Base-by-base conservation (phyloP, 2,797 vertebrate genomes). In the Epinephelus awoara region DNA sequence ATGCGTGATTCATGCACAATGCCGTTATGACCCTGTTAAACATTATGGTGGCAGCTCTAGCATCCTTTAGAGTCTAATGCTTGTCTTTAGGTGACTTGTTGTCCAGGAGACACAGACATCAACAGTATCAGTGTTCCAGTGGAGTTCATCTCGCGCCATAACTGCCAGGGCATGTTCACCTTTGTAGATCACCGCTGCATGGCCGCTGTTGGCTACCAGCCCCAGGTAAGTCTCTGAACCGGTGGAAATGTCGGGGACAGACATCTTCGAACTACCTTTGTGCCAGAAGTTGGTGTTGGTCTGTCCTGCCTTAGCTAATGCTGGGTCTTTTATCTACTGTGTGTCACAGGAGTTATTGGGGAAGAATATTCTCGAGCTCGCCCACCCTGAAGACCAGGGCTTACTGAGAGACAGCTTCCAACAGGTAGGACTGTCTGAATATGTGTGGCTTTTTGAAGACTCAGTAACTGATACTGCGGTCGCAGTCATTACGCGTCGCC, bases 101-200 rank as follows among this genome's bases (percentile, higher is more conserved):
- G 97, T 1, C 97, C 98, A 15, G 96, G 94, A 65, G 97, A 98
- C 62, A 94, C 95, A 1, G 97, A 96, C 88, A 91, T 97, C 63
- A 97, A 94, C 90, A 97, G 91, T 0, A 83, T 97, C 54, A 97
- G 95, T 29, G 95, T 97, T 72, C 98, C 98, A 0, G 96, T 96
- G 2, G 98, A 99, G 77, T 99, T 99, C 93, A 99, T 99, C 88
- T 99, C 98, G 47, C 93, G 98, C 2, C 98, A 99, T 92, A 98
- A 96, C 91, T 96, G 96, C 8, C 96, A 97, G 2, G 97, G 98
- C 0, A 84, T 96, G 19, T 99, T 98, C 91, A 99, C 97, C 52
- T 99, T 99, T 40, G 97, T 99, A 25, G 98, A 99, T 89, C 97
- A 99, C 80, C 97, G 98, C 25, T 98, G 97, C 13, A 81, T 97